Evolutionary conservation across 2,113 vertebrate genomes (phyloP).

Genomic region (Megaleporinus macrocephalus): DNA sequence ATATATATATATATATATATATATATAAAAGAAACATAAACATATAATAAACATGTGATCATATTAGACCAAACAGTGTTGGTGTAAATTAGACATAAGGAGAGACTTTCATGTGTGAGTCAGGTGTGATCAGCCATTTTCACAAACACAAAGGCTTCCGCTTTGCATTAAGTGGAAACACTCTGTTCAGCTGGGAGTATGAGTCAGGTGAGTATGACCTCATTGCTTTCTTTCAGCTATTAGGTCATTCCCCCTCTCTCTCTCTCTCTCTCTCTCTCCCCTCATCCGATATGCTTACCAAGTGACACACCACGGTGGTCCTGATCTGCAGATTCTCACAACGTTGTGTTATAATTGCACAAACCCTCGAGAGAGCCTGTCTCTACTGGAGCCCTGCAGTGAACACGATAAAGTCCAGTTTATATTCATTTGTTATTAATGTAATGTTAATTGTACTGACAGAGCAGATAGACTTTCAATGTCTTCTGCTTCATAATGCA

Average conservation of each 20-base stretch:
- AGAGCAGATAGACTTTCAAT: too few relatives aligned
- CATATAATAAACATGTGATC: too few relatives aligned
- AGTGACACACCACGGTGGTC: slow-evolving; percentile 22
- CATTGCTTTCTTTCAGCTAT: slow-evolving; percentile 78
- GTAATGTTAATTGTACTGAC: too few relatives aligned
- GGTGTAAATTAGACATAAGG: too few relatives aligned
- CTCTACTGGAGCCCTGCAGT: not conserved
- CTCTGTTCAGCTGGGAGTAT: slow-evolving; percentile 73
- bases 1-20: too few relatives aligned
- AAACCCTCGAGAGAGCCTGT: slow-evolving; percentile 21
- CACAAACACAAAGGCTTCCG: slow-evolving; percentile 38
- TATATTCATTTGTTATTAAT: too few relatives aligned
- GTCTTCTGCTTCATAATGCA: too few relatives aligned
- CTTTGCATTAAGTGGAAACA: slow-evolving; percentile 53
- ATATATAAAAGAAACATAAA: too few relatives aligned
- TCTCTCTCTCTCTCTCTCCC: slow-evolving; percentile 33
- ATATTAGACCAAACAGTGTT: too few relatives aligned
- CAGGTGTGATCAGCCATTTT: slow-evolving; percentile 21
- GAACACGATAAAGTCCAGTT: not conserved
- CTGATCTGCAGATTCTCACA: slow-evolving; percentile 14
- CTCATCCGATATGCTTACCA: slow-evolving; percentile 39
- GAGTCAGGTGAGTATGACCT: slow-evolving; percentile 81
- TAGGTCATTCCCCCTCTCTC: slow-evolving; percentile 68
- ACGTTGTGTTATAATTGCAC: slow-evolving; percentile 2
- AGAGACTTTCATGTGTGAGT: not conserved